Base-by-base conservation (phyloP, 2,113 vertebrate genomes). In the Pao palembangensis region DNA sequence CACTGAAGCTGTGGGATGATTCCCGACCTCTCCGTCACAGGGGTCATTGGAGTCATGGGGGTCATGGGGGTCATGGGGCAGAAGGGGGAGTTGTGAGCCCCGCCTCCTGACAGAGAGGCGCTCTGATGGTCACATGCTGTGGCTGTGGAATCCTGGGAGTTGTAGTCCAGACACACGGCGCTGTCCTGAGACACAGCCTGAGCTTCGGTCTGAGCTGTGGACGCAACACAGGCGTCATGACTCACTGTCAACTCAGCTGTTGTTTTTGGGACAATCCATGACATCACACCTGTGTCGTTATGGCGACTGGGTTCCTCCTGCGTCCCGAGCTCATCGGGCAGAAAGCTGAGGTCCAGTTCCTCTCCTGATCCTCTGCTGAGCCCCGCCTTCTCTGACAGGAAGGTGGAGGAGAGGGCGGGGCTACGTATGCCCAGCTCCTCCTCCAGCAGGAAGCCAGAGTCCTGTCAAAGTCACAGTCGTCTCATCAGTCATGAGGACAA, bases 1-100 rank as follows among this genome's bases (percentile, higher is more conserved):
- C 85, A 99, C 96, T 99, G 95, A 28, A 99, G 71, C 78, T 95
- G 93, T 21, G 95, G 97, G 64, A 95, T 89, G 81, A 98, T 96
- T 71, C 93, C 95, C 59, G 95, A 96, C 61, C 85, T 87, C 87
- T 98, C 95, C 0, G 93, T 88, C 53, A 91, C 78, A 5, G 94
- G 87, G 1, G 92, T 91, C 66, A 91, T 83, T 0, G 95, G 94
- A 8, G 93, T 94, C 91, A 98, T 84, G 0, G 94, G 93, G 2
- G 92, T 91, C 91, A 98, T 93, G 0, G 93, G 89, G 1, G 89
- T 92, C 91, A 95, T 89, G 13, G 93, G 84, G 44, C 82, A 85
- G 44, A 52, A 25, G 0, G 48, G 76, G 21, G 91, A 68, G 17
- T 71, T 69, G 0, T 23, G 28, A 0, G 52, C 55, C n/a, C 43